These are phyloP conservation scores for Cyclargus thomasi DNA, from an alignment of 1,140 invertebrate species.

Conservation along the genomic window DNA sequence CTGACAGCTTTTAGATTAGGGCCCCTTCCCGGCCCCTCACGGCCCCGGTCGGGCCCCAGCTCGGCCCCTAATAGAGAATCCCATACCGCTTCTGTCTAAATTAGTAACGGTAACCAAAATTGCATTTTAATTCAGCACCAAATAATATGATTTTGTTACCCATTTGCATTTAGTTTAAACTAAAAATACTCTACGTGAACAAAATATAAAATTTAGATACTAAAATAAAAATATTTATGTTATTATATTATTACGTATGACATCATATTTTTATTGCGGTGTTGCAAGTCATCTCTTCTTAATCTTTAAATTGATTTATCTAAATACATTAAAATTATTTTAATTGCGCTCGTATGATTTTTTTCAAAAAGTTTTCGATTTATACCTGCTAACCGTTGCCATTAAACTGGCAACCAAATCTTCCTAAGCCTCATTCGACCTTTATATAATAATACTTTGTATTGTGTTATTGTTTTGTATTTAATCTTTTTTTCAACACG, in stretches of 20 bases:
- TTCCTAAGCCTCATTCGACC: background rate
- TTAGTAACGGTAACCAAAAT: conserved; percentile 72
- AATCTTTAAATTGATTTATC: no score
- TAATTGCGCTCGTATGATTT: no score
- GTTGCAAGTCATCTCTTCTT: no score
- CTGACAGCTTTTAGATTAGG: conserved; percentile 70
- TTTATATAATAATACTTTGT: conserved; percentile 2
- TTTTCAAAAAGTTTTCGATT: conserved; percentile 22
- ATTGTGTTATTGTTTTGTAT: conserved; percentile 46
- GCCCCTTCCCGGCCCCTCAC: conserved; percentile 34
- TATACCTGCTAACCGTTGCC: background rate
- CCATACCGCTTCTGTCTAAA: conserved; percentile 49
- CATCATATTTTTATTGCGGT: no score
- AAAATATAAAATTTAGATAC: no score
- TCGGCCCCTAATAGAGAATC: conserved; percentile 61
- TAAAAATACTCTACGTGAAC: no score
- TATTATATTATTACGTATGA: no score
- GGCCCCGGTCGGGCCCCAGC: conserved; percentile 36
- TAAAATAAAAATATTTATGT: no score
- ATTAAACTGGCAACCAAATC: background rate
- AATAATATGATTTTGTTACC: conserved; percentile 35
- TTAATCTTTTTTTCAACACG: conserved; percentile 45
- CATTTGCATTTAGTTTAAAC: no score
- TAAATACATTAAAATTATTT: no score
- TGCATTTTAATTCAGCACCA: conserved; percentile 66